A percentile compares a stretch with the other conserved stretches of the same genome.
Conservation (phyloP, 2,797 vertebrate genomes). For the Crenuchus spilurus region DNA sequence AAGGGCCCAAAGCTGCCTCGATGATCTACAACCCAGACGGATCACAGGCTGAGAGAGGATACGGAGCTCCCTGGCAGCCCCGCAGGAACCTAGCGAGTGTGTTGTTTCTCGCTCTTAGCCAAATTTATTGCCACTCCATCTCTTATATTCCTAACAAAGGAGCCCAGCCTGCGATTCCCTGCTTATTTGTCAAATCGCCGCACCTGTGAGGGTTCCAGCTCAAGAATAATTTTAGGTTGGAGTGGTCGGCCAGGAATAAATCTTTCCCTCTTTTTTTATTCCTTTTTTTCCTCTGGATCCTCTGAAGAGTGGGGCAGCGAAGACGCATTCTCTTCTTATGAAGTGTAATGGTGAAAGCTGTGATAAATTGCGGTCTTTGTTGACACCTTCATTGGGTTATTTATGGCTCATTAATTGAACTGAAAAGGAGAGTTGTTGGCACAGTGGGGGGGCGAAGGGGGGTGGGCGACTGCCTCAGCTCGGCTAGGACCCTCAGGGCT, state of each 20-base stretch:
- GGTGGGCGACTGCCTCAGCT: constrained; percentile 68
- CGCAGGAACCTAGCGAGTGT: constrained; percentile 76
- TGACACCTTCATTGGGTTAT: constrained; percentile 99
- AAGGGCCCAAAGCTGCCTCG: constrained; percentile 65
- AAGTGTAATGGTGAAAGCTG: constrained; percentile 85
- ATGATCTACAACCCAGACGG: constrained; percentile 74
- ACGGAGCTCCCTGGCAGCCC: constrained; percentile 69
- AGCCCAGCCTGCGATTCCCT: constrained; percentile 77
- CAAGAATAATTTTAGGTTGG: constrained; percentile 90
- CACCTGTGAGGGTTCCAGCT: constrained; percentile 90
- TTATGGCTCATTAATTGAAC: constrained; percentile 99
- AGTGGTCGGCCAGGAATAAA: constrained; percentile 85
- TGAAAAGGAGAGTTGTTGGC: constrained; percentile 90
- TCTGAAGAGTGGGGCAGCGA: constrained; percentile 75
- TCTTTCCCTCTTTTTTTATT: constrained; percentile 69
- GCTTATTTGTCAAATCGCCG: constrained; percentile 92
- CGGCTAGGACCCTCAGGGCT: constrained; percentile 73
- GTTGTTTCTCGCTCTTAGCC: constrained; percentile 85
- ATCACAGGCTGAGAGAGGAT: constrained; percentile 72
- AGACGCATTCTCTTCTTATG: constrained; percentile 81
- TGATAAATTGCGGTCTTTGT: constrained; percentile 96
- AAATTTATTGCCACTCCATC: constrained; percentile 91
- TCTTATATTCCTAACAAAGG: constrained; percentile 85
- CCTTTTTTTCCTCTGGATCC: constrained; percentile 65
- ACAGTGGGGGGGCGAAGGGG: constrained; percentile 78